These are phyloP conservation scores for Polymixis lichenea DNA, from an alignment of 2,888 invertebrate species.

Conservation along the genomic window DNA sequence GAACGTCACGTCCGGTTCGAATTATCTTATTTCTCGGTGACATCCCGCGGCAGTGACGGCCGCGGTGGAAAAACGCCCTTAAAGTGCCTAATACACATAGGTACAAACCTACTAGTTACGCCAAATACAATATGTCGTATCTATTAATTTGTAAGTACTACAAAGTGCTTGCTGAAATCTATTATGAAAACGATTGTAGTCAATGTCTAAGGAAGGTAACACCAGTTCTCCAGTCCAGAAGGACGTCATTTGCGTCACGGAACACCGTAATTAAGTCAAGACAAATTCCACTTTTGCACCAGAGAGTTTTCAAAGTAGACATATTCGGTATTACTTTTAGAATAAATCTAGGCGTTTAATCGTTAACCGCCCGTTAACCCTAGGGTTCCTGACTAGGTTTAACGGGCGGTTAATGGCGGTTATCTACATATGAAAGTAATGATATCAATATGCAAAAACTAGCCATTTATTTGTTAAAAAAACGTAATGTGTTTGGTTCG, in stretches of 20 bases:
- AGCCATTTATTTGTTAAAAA: too few species aligned
- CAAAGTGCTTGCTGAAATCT: neutral
- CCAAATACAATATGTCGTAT: too few species aligned
- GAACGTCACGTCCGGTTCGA: too few species aligned
- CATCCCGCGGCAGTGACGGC: too few species aligned
- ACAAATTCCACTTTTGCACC: neutral
- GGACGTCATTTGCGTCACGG: constrained; percentile 18
- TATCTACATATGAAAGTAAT: neutral
- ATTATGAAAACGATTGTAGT: neutral
- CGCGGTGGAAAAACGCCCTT: neutral
- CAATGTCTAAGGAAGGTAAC: neutral
- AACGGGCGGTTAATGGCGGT: neutral
- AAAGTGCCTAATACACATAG: neutral
- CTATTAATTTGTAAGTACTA: neutral
- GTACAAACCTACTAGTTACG: neutral
- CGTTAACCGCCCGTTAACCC: too few species aligned
- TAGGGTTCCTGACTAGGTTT: neutral
- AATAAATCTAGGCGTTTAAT: too few species aligned
- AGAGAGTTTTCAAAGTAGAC: neutral
- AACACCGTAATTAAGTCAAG: constrained; percentile 23
- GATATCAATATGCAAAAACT: too few species aligned
- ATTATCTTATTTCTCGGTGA: too few species aligned
- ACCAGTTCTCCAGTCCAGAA: neutral
- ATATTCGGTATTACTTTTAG: neutral
- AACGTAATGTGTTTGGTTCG: too few species aligned